Evolutionary conservation across 2,797 vertebrate species (phyloP), one percentile per base, ranked within the genome.

Genomic region (Lacerta viridis): DNA sequence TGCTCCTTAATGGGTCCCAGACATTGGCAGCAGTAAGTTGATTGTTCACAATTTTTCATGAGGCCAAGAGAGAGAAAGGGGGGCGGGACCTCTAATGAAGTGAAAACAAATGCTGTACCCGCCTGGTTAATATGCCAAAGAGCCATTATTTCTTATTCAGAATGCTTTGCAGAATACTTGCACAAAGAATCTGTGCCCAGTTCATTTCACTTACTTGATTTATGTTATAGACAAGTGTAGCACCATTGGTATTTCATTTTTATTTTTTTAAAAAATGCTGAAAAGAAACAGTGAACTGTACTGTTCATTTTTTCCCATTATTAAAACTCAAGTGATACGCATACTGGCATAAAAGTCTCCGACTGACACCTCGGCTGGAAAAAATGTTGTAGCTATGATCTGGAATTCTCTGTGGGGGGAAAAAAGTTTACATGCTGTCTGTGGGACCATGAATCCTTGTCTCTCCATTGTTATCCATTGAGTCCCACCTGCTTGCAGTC

Each of bases 1-100:
- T 94, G 93, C 84, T 94, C 90, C 95, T 91, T 97, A 94, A 96
- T 96, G 95, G 41, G 93, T 95, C 86, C 93, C 96, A 95, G 92
- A 92, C 93, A 69, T 94, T 95, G 92, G 90, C 90, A 93, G 89
- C 50, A 89, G 86, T 87, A 92, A 80, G 71, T 80, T 94, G 93
- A 93, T 91, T 93, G 83, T 95, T 93, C 92, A 81, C 72, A 87
- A 85, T 4, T 90, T 94, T 94, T 95, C 89, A 84, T 90, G 87
- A 80, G 79, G 15, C 39, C 93, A 93, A 90, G 46, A 43, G 50
- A 20, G 8, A 46, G 29, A 29, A 29, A 23, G 25, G 7, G 39
- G 15, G 33, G n/a, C 10, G 69, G 20, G 33, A 33, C 36, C 50
- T 55, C 43, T 59, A 91, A 81, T 88, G 82, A 94, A 94, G 9